phyloP scores from a whole-genome alignment of 2,113 vertebrate genomes.

The Tyto alba region DNA sequence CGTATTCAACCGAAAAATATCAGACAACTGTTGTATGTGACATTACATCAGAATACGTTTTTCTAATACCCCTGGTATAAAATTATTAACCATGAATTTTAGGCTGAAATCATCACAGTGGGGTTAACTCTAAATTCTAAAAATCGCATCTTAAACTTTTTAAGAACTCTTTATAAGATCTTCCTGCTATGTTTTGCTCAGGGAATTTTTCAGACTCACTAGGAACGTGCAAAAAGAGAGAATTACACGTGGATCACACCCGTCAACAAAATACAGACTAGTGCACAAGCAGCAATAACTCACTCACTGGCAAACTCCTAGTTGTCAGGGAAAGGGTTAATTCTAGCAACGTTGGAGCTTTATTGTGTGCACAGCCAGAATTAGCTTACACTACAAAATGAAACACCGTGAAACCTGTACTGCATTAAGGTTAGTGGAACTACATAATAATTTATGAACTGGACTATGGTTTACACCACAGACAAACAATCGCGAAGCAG shows the following conservation, averaged over 20 bases:
- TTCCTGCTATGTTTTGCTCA: fast-evolving
- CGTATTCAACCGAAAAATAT: neutral
- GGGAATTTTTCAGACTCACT: neutral
- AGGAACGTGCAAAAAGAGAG: neutral
- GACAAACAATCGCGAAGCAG: conserved; percentile 55
- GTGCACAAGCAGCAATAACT: fast-evolving
- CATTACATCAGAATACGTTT: fast-evolving
- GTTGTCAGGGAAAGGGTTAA: conserved; percentile 14
- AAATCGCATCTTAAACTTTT: neutral
- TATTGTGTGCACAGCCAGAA: conserved; percentile 26
- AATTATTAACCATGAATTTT: neutral
- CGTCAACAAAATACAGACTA: fast-evolving
- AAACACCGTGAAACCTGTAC: conserved; percentile 43
- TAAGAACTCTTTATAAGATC: fast-evolving
- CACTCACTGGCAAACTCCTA: neutral
- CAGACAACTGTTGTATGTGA: neutral
- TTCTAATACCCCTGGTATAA: neutral
- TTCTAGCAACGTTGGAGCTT: neutral
- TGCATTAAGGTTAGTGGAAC: conserved; percentile 35
- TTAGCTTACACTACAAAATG: conserved; percentile 27
- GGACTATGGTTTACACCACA: conserved; percentile 51
- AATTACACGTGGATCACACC: fast-evolving
- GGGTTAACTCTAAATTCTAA: neutral
- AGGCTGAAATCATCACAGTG: neutral
- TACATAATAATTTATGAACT: conserved; percentile 67